Conservation (phyloP, 2,888 invertebrate genomes). For the Yponomeuta sedellus region DNA sequence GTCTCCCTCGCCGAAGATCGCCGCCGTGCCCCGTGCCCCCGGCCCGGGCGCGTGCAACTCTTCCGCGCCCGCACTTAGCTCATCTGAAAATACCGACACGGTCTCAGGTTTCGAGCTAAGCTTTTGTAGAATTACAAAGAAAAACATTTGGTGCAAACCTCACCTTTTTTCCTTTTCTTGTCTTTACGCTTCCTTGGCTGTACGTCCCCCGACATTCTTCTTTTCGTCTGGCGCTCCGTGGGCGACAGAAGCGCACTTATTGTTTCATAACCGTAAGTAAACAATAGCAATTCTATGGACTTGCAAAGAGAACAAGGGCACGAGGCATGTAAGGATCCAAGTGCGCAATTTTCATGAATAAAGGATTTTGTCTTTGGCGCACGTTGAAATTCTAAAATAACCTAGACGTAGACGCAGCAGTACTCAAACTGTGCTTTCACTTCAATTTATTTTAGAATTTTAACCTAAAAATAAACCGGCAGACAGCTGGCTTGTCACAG, state of each 20-base stretch:
- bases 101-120: background rate
- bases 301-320: slow-evolving; percentile 35
- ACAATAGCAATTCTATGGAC: slow-evolving; percentile 54
- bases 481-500: slow-evolving; percentile 51
- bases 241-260: slow-evolving; percentile 59
- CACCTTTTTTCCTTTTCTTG: slow-evolving; percentile 89
- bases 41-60: background rate
- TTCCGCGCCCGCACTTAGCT: slow-evolving; percentile 55
- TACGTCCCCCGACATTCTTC: slow-evolving; percentile 89
- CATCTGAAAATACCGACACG: slow-evolving; percentile 49
- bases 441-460: slow-evolving; percentile 69
- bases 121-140: background rate
- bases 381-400: slow-evolving; percentile 69
- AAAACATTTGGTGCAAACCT: slow-evolving; percentile 4
- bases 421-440: slow-evolving; percentile 48
- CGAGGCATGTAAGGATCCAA: slow-evolving; percentile 46
- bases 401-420: slow-evolving; percentile 56
- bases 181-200: slow-evolving; percentile 92
- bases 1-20: slow-evolving; percentile 78
- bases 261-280: slow-evolving; percentile 74
- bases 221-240: slow-evolving; percentile 54
- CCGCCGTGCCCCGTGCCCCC: slow-evolving; percentile 54
- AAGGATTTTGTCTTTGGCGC: slow-evolving; percentile 51
- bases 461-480: slow-evolving; percentile 74
- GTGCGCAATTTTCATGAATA: slow-evolving; percentile 64